Evolutionary conservation across 2,113 vertebrate genomes (phyloP), one percentile per base, ranked within the genome.

Genomic region (Ciconia maguari): DNA sequence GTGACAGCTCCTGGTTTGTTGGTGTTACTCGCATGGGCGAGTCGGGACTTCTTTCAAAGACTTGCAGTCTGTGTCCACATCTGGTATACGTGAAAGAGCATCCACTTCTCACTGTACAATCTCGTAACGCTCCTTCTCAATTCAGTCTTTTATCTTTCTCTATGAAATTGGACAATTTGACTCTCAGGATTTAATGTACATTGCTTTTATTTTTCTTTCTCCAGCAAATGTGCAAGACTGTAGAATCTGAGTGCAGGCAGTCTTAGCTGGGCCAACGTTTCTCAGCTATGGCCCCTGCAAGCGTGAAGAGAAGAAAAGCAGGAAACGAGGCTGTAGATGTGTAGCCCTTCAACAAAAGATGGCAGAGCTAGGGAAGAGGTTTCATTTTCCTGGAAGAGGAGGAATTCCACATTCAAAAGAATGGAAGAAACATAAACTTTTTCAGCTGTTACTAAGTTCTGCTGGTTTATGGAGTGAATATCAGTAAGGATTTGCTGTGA

Each of bases 241-340:
- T 48, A 42, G 55, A 51, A 54, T 49, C 11, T 24, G 51, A 87
- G 26, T 10, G 32, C 34, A 42, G n/a, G 22, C 30, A 78, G 24
- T 27, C 58, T 42, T 21, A 68, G 32, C 57, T 44, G 54, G 25
- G 49, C 57, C 64, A 36, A 2, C 0, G 1, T 66, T 70, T 52
- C 27, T 83, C 66, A 77, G 34, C 41, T 57, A 13, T 12, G 10
- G 32, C 25, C 46, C n/a, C 68, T 60, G 34, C 48, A 94, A 80
- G 16, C 0, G 2, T 11, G 16, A 78, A 74, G 52, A 57, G 51
- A 41, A 74, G 36, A 26, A 60, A 75, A 88, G 32, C 44, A 94
- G 52, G 46, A 81, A 66, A 41, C 0, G 0, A 68, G 51, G 32
- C 29, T 51, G 16, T 4, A 49, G 62, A 66, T 20, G 25, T 8